phyloP scores from a whole-genome alignment of 2,888 invertebrate species.

The Trichogramma evanescens region DNA sequence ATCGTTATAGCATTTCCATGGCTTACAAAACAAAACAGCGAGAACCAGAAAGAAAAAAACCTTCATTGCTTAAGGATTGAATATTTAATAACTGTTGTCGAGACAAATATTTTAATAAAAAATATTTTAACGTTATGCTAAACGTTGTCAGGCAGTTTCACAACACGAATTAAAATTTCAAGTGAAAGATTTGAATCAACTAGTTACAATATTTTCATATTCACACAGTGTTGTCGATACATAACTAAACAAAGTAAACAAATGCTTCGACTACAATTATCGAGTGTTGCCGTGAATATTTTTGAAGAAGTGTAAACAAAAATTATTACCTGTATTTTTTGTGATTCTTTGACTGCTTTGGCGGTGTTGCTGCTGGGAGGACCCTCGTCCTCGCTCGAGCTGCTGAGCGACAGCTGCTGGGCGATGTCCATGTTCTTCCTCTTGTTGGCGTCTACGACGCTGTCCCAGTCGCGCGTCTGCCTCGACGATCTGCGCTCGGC shows the following conservation, averaged over 20 bases:
- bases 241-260: background rate
- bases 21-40: no score
- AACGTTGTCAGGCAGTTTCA: no score
- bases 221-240: background rate
- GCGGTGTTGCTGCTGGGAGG: constrained; percentile 38
- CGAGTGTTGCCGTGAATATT: background rate
- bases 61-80: no score
- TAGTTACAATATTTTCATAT: background rate
- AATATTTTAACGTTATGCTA: no score
- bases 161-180: no score
- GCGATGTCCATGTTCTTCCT: no score
- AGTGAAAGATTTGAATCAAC: no score
- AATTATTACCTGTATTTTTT: constrained; percentile 16
- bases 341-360: constrained; percentile 35
- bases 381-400: constrained; percentile 40
- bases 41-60: no score
- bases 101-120: no score
- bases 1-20: no score
- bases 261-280: background rate
- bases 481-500: constrained; percentile 12
- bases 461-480: constrained; percentile 32
- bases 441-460: constrained; percentile 31
- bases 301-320: background rate
- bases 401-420: constrained; percentile 43
- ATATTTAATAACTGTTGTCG: no score